phyloP scores from a whole-genome alignment of 1,140 invertebrate genomes.

The Lethocerus indicus region DNA sequence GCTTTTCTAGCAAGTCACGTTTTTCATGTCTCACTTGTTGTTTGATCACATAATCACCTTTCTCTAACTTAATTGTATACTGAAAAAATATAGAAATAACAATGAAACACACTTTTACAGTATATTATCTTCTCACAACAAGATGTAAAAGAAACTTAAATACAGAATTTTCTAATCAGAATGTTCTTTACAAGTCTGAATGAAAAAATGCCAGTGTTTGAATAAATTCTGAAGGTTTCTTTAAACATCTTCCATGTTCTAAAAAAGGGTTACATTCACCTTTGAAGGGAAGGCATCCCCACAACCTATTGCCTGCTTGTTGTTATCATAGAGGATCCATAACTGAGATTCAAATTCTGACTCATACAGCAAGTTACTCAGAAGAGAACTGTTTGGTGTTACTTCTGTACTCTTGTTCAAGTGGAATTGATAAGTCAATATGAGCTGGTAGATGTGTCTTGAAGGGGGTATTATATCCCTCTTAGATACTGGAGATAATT shows the following conservation, averaged over 20 bases:
- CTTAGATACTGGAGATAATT: conserved; percentile 46
- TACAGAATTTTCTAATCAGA: too few relatives aligned
- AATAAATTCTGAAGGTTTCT: too few relatives aligned
- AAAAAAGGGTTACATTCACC: conserved; percentile 35
- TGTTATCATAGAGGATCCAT: conserved; percentile 90
- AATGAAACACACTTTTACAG: too few relatives aligned
- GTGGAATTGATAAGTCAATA: conserved; percentile 73
- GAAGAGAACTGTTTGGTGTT: conserved; percentile 53
- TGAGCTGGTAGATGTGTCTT: conserved; percentile 76
- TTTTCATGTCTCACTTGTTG: conserved; percentile 82
- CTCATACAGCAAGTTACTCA: conserved; percentile 83
- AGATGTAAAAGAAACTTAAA: too few relatives aligned
- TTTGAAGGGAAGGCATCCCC: conserved; percentile 81
- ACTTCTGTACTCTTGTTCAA: conserved; percentile 69
- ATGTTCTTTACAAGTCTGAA: too few relatives aligned
- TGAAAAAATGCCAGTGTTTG: too few relatives aligned
- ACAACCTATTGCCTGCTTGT: conserved; percentile 67
- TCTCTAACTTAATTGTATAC: conserved; percentile 78
- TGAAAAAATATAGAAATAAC: conserved; percentile 27
- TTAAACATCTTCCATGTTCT: too few relatives aligned
- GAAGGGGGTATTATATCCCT: conserved; percentile 73
- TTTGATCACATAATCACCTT: conserved; percentile 82
- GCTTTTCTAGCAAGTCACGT: conserved; percentile 66
- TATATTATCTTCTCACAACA: too few relatives aligned
- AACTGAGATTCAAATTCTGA: conserved; percentile 88